Conservation (phyloP, 2,113 vertebrate species). For the Ranitomeya imitator region DNA sequence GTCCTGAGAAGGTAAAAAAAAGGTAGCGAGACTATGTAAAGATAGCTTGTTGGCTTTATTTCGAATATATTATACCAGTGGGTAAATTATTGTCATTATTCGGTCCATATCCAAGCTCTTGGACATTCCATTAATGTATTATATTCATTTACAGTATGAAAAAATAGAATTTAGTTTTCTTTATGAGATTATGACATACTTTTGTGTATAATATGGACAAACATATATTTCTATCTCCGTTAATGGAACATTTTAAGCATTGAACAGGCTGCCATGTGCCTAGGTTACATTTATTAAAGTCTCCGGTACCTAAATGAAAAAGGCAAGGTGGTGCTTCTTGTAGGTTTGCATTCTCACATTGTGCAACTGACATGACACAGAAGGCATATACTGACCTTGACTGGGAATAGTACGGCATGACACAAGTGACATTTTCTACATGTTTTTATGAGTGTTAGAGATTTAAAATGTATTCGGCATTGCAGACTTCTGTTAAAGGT, state of each 20-base stretch:
- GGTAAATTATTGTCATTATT: no score
- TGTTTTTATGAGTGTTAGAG: slow-evolving; percentile 34
- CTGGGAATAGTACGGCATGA: slow-evolving; percentile 19
- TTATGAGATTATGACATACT: no score
- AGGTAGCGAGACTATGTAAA: no score
- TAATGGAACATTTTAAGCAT: neutral
- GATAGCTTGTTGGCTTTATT: no score
- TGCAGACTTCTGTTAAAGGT: slow-evolving; percentile 28
- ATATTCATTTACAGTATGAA: no score
- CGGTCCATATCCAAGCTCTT: no score
- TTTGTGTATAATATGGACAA: neutral
- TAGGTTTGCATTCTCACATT: slow-evolving; percentile 24
- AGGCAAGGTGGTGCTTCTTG: slow-evolving; percentile 30
- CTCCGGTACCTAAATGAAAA: neutral
- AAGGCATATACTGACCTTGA: slow-evolving; percentile 37
- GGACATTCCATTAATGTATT: no score
- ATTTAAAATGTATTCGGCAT: slow-evolving; percentile 42
- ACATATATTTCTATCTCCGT: neutral
- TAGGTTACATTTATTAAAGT: neutral
- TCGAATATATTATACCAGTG: no score
- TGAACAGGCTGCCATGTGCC: neutral
- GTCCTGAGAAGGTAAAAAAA: no score
- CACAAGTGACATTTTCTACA: slow-evolving; percentile 43
- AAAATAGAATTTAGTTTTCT: no score
- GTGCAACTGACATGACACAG: slow-evolving; percentile 24